Evolutionary conservation across 2,888 invertebrate species (phyloP), one percentile per base, ranked within the genome.

Genomic region (Melanargia galathea): DNA sequence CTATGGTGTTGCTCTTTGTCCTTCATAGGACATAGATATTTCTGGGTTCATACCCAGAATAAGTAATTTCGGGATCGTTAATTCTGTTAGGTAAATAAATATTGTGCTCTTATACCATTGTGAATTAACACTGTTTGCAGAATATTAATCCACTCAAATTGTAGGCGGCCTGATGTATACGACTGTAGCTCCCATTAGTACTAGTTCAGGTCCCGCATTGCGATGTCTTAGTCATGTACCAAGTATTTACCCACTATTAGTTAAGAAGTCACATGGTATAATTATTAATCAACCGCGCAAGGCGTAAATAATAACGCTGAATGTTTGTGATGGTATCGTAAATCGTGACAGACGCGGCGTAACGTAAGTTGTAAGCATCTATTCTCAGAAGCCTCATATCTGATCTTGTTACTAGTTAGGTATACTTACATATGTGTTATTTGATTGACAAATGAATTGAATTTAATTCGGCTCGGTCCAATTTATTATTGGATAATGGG

Each of bases 201-300:
- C 43, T 30, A 30, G 30, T 30, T 35, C 35, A 35, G 35, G 35
- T n/a, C 38, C 10, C 18, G 43, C 43, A 43, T 43, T 43, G 43
- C 35, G 35, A 35, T 13, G 35, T 49, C 26, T 30, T 52, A 52
- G 33, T 52, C 52, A 52, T 35, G 20, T 18, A 6, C 20, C 33
- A 52, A 52, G 35, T 52, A 52, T 52, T 52, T 52, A 52, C 30
- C 30, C 8, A 8, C 52, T 52, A 35, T 20, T 52, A n/a, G n/a
- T n/a, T n/a, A 49, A 35, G 35, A 6, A 52, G 18, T 35, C 52
- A 20, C 33, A 35, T 26, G 26, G 8, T 49, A n/a, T n/a, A n/a
- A n/a, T n/a, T n/a, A 49, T 49, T 49, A 49, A 49, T 35, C 52
- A 33, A 52, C 13, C 35, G 52, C 20, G 11, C 11, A 52, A 35